Percentiles rank a stretch among this genome's conserved stretches.
Evolutionary conservation across 2,113 vertebrate genomes (phyloP).

Genomic region (Corythornis madagascariensis): DNA sequence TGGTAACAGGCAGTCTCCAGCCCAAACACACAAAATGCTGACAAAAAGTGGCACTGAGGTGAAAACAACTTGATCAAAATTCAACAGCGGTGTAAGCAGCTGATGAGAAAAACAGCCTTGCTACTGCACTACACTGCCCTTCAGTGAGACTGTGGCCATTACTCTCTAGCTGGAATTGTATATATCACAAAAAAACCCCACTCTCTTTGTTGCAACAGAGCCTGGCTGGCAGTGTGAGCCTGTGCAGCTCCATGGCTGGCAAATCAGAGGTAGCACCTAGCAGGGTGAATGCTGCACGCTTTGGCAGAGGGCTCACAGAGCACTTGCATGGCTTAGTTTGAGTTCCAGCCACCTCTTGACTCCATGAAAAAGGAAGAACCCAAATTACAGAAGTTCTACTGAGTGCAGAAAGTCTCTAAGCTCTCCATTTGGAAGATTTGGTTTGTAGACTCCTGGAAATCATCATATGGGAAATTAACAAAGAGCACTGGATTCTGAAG

Average conservation of each 20-base stretch:
- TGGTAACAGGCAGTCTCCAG: background rate
- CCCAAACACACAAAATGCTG: background rate
- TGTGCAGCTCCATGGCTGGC: background rate
- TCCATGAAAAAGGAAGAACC: background rate
- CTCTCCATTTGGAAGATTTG: background rate
- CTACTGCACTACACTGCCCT: background rate
- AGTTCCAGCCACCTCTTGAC: background rate
- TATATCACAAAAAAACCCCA: background rate
- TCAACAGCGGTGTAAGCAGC: background rate
- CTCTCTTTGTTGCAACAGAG: background rate
- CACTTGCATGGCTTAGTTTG: background rate
- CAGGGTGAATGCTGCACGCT: background rate
- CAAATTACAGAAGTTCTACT: background rate
- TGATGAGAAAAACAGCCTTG: constrained; percentile 2
- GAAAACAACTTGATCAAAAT: background rate
- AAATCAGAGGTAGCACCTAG: background rate
- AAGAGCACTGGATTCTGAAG: background rate
- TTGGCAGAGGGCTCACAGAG: background rate
- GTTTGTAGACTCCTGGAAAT: background rate
- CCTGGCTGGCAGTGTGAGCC: background rate
- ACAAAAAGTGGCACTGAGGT: background rate
- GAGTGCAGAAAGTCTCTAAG: background rate
- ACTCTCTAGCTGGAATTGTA: background rate
- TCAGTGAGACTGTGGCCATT: background rate
- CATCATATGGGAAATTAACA: background rate